Evolutionary conservation across 2,888 invertebrate species (phyloP), one percentile per base, ranked within the genome.

Genomic region (Nephrocerus scutellatus): DNA sequence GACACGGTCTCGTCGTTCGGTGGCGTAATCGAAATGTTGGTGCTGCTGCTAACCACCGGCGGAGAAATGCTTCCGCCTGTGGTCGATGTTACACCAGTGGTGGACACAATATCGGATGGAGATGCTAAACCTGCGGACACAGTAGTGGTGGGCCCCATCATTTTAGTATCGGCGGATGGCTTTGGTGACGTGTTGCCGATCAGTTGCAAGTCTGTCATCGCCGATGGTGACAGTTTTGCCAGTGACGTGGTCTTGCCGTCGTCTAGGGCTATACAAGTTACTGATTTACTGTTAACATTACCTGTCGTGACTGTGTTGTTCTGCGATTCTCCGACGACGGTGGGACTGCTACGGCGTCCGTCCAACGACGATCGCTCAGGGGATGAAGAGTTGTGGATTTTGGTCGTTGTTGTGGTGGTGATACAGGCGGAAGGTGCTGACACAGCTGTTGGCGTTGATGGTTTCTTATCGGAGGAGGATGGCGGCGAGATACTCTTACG

Each of bases 31-130:
- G 50, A 48, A 34, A 50, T 43, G 48, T 53, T 63, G 44, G 63
- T 64, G 54, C 66, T 64, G 53, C 64, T 64, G 48, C 65, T 64
- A 40, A 64, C 66, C 46, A 62, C 60, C n/a, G 63, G 63, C 22
- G 65, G 66, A 14, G 66, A 56, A 25, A 53, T 57, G 44, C 50
- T 56, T 40, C 62, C 63, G 44, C 66, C 60, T 15, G 64, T 64
- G 23, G 64, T 64, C 26, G 64, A 64, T 6, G 64, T 64, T 18
- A 66, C 64, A 22, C 62, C 61, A 12, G 57, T 53, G 22, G 52
- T 43, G 36, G 54, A 52, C 25, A 48, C 48, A 12, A 52, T 48
- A 43, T 59, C 55, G n/a, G n/a, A n/a, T n/a, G n/a, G n/a, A n/a
- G n/a, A n/a, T n/a, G n/a, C n/a, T n/a, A n/a, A n/a, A n/a, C n/a